Evolutionary conservation across 2,113 vertebrate genomes (phyloP), one percentile per base, ranked within the genome.

Genomic region (Corvus hawaiiensis): DNA sequence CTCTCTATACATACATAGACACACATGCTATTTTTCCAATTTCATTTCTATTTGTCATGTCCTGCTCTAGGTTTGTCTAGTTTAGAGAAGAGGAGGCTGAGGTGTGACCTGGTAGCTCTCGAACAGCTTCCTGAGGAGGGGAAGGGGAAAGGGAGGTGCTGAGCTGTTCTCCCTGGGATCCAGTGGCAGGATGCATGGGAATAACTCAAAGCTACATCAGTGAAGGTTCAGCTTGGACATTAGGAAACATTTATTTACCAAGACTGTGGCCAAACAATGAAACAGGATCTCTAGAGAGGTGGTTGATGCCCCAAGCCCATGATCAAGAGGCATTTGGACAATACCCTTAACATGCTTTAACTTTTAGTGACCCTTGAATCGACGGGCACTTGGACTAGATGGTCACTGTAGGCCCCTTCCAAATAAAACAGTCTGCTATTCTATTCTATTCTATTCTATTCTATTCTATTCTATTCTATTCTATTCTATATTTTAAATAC

Each of bases 181-280:
- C 49, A 39, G 10, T 26, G 5, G 2, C 3, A 76, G 14, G 8
- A 46, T 1, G 1, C 1, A 0, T 32, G 22, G 17, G 28, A 74
- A 66, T 20, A 23, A 39, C 13, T 68, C 55, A 55, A 23, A 81
- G 13, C 10, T 39, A 2, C 4, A 3, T 0, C 20, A 51, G 9
- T 5, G 16, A 33, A 52, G 18, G 30, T 18, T 72, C 13, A 69
- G 17, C 13, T 18, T 52, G 10, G 23, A 55, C 11, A 18, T 37
- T 10, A 46, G 11, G 59, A 43, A 67, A 6, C 7, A 75, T 23
- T 76, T 72, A 5, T 63, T 67, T 58, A 44, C 7, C 0, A 7
- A 11, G 5, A 12, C 6, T 10, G 4, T 28, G 28, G 33, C 14
- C 59, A 59, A 73, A 56, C 15, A 59, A 10, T 11, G 30, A 21